Percentiles rank a stretch among this genome's conserved stretches.
These are phyloP conservation scores for Dicranocentrus wangi DNA, from an alignment of 2,888 invertebrate species.

Conservation along the genomic window DNA sequence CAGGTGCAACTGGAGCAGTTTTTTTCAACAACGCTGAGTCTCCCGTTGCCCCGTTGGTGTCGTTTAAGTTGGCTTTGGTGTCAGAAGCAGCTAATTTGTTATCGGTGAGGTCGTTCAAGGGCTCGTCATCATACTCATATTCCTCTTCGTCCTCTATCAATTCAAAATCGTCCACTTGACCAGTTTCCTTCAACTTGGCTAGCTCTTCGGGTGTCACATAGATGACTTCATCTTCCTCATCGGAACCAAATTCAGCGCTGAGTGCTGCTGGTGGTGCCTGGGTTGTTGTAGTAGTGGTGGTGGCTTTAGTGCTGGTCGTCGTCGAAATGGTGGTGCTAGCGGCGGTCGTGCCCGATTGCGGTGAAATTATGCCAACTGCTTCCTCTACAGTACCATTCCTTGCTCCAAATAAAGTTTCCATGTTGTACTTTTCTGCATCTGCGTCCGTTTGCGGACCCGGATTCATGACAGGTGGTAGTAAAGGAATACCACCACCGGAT, in stretches of 20 bases:
- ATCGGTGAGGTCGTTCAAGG: conserved; percentile 40
- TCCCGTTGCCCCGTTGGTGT: not conserved
- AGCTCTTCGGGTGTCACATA: conserved; percentile 72
- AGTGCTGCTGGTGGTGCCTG: not conserved
- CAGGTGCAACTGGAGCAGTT: conserved; percentile 34
- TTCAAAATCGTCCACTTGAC: conserved; percentile 70
- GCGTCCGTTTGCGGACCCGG: not conserved
- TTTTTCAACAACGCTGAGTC: conserved; percentile 31
- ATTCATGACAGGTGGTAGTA: conserved; percentile 53
- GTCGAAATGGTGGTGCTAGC: not conserved
- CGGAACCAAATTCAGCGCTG: conserved; percentile 50
- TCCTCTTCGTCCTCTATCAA: conserved; percentile 54
- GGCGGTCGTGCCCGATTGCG: not conserved
- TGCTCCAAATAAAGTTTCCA: conserved; percentile 61
- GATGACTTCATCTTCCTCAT: conserved; percentile 70
- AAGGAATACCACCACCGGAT: conserved; percentile 20
- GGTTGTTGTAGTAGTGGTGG: not conserved
- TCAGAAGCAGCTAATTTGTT: conserved; percentile 41
- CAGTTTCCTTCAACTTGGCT: conserved; percentile 69
- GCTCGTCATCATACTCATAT: conserved; percentile 54
- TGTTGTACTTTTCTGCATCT: conserved; percentile 40
- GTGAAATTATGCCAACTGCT: not conserved
- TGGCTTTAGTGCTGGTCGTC: conserved; percentile 12
- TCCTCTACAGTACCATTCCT: conserved; percentile 52
- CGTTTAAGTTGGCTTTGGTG: conserved; percentile 28